Percentiles rank a stretch among this genome's conserved stretches.
These are phyloP conservation scores for Solen grandis DNA, from an alignment of 1,140 invertebrate genomes.

Conservation along the genomic window DNA sequence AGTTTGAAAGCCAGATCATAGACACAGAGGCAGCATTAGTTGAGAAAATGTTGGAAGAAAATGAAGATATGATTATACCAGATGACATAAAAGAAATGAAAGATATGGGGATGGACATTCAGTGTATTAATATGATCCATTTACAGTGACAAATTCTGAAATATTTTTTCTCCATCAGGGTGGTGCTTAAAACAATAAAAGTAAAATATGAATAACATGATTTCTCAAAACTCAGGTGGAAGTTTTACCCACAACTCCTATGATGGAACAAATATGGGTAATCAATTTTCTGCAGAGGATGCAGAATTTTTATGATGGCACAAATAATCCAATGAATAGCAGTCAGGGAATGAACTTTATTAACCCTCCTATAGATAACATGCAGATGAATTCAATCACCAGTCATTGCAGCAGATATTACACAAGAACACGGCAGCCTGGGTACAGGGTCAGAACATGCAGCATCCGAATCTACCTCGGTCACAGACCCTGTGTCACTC, in stretches of 20 bases:
- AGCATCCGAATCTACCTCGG: slow-evolving; percentile 52
- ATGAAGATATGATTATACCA: slow-evolving; percentile 90
- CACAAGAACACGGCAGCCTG: slow-evolving; percentile 47
- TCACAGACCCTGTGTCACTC: slow-evolving; percentile 7
- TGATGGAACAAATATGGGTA: slow-evolving; percentile 38
- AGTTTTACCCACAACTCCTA: slow-evolving; percentile 39
- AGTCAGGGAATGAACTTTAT: too few relatives aligned
- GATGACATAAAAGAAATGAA: slow-evolving; percentile 97
- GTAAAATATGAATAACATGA: slow-evolving; percentile 6
- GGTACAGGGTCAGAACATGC: slow-evolving; percentile 37
- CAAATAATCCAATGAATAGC: too few relatives aligned
- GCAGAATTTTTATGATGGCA: too few relatives aligned
- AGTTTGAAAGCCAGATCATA: slow-evolving; percentile 57
- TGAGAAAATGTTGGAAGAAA: slow-evolving; percentile 93
- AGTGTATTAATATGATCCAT: slow-evolving; percentile 45
- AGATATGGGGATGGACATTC: slow-evolving; percentile 77
- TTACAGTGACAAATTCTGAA: slow-evolving; percentile 45
- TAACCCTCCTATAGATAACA: slow-evolving; percentile 21
- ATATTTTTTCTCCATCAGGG: slow-evolving; percentile 45
- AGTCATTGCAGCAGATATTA: slow-evolving; percentile 49
- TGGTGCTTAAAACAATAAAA: slow-evolving; percentile 17
- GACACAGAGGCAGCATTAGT: slow-evolving; percentile 80
- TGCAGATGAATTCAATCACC: too few relatives aligned
- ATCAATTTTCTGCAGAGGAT: slow-evolving; percentile 45
- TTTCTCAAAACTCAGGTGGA: neutral